phyloP scores from a whole-genome alignment of 2,888 invertebrate species.

The Clistopyga incitator region DNA sequence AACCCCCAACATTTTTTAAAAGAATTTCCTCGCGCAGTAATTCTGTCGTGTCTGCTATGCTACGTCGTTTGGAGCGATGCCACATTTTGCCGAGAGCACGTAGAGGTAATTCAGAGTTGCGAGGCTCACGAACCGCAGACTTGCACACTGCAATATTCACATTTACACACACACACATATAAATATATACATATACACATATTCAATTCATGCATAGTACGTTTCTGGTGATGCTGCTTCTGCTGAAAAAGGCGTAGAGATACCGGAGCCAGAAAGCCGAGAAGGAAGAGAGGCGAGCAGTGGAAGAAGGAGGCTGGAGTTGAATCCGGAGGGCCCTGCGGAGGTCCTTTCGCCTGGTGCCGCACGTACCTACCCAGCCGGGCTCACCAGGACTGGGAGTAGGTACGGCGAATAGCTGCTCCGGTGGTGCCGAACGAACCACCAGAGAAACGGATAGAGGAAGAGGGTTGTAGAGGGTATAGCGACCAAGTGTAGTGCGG shows the following conservation, averaged over 20 bases:
- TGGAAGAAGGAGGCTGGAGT: conserved; percentile 21
- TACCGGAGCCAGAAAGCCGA: conserved; percentile 28
- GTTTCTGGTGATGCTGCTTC: conserved; percentile 43
- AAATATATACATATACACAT: background rate
- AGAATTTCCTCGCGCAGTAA: conserved; percentile 30
- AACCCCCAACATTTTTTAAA: conserved; percentile 14
- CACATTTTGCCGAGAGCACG: conserved; percentile 75
- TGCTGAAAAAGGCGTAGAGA: conserved; percentile 44
- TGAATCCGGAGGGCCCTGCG: conserved; percentile 63
- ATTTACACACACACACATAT: too few relatives aligned
- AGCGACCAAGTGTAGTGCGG: conserved; percentile 20
- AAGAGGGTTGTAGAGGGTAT: conserved; percentile 40
- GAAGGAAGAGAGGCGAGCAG: conserved; percentile 34
- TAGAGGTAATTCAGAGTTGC: conserved; percentile 65
- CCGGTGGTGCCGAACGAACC: conserved; percentile 68
- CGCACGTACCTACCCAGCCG: conserved; percentile 32
- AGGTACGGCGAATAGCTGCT: conserved; percentile 34
- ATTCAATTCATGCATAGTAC: conserved; percentile 12
- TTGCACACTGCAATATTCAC: background rate
- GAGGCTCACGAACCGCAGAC: conserved; percentile 41
- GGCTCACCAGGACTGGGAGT: conserved; percentile 38
- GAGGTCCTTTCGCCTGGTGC: conserved; percentile 55
- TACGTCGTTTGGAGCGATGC: conserved; percentile 73
- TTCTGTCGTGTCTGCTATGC: conserved; percentile 13
- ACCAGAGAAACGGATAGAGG: conserved; percentile 49